phyloP scores from a whole-genome alignment of 2,888 invertebrate genomes.

The Trachelus iudaicus region DNA sequence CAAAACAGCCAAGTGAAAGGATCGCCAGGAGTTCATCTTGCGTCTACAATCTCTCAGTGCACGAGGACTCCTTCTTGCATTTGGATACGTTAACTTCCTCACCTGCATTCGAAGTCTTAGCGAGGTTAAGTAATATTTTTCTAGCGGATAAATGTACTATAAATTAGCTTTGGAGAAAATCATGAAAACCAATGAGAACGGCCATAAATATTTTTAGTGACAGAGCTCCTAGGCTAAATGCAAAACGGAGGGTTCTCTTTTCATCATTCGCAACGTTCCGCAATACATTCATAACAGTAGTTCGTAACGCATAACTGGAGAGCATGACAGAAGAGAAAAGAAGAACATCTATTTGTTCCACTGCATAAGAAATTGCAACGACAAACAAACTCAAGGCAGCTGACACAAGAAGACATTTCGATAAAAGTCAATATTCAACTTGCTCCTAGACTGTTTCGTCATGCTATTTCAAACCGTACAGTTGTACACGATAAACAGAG shows the following conservation, averaged over 20 bases:
- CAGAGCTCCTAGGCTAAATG: neutral
- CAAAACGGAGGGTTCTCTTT: neutral
- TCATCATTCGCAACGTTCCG: neutral
- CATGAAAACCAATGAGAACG: neutral
- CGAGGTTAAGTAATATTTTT: neutral
- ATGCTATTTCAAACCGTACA: neutral
- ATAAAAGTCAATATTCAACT: neutral
- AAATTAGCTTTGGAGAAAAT: neutral
- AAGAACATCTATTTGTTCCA: neutral
- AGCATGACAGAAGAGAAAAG: neutral
- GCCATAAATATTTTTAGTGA: neutral
- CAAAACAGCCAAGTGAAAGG: conserved; percentile 50
- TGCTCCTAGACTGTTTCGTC: neutral
- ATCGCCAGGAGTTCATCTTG: conserved; percentile 47
- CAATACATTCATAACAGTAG: neutral
- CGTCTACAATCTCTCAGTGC: conserved; percentile 20
- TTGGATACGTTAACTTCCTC: neutral
- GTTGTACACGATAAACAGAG: neutral
- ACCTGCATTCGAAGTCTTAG: neutral
- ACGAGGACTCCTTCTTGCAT: neutral
- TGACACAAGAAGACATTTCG: neutral
- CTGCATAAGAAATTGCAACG: neutral
- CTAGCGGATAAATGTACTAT: neutral
- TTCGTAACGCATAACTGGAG: neutral
- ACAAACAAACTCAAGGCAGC: neutral